Evolutionary conservation across 2,797 vertebrate species (phyloP), one percentile per base, ranked within the genome.

Genomic region (Tachyglossus aculeatus): DNA sequence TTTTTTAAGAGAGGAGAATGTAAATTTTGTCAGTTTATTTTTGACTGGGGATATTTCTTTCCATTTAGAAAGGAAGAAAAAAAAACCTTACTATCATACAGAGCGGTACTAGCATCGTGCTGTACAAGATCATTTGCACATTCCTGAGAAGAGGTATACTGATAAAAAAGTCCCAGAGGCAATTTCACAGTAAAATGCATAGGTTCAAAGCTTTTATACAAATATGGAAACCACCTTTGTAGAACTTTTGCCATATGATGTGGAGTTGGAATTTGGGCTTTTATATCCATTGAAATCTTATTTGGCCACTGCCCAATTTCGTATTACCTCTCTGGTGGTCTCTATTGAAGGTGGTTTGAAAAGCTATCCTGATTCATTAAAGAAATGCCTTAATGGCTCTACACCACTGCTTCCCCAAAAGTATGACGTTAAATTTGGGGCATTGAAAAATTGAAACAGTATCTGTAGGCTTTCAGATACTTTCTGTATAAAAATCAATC

Each of bases 1-100:
- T 93, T 94, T 93, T 95, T 95, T 95, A 93, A 93, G 90, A 94
- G 90, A 94, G 87, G 91, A 95, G 92, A 95, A 94, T 96, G 95
- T 95, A 95, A 93, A 92, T 94, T 92, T 93, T 91, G 86, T 86
- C 90, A 90, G 85, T 94, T 95, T 90, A 91, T 94, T 95, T 95
- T 91, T 93, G 90, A 92, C 90, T 92, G 92, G 90, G 93, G 90
- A 91, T 91, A 84, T 87, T 87, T 86, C 84, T 93, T 92, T 88
- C 91, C 88, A 91, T 94, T 93, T 92, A 94, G 84, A 91, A 91
- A 90, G 88, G 58, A 90, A 83, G 84, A 79, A 70, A 84, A 75
- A 90, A 82, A 64, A 92, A 78, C 68, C 74, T 86, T 89, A 88
- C 79, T 88, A 61, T 90, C 88, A 60, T 90, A 92, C 86, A 82